Evolutionary conservation across 2,113 vertebrate genomes (phyloP).

Genomic region (Loxodonta africana): DNA sequence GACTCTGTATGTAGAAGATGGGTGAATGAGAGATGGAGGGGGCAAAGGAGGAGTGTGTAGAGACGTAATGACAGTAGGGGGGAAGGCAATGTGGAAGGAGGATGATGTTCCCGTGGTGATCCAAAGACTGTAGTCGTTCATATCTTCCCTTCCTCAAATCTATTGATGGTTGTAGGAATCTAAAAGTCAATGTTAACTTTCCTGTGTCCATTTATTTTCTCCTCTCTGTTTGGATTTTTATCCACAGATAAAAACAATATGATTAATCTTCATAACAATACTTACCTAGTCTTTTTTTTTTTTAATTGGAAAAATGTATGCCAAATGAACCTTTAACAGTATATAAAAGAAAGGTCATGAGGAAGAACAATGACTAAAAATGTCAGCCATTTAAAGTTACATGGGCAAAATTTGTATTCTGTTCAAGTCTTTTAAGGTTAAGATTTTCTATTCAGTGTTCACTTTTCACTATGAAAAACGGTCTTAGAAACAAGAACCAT

Average conservation of each 20-base stretch:
- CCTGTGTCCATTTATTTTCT: background rate
- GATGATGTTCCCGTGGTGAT: background rate
- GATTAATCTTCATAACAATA: background rate
- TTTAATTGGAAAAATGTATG: background rate
- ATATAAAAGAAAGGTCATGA: constrained; percentile 16
- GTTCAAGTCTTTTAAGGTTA: constrained; percentile 56
- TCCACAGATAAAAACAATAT: background rate
- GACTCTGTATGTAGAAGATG: background rate
- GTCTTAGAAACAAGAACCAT: constrained; percentile 50
- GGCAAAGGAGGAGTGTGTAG: background rate
- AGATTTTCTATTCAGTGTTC: constrained; percentile 46
- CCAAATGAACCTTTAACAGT: background rate
- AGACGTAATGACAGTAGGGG: background rate
- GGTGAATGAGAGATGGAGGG: background rate
- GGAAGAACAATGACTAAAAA: background rate
- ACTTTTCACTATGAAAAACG: constrained; percentile 61
- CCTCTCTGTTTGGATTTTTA: background rate
- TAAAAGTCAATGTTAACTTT: background rate
- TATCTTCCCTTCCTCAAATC: background rate
- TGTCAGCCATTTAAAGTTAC: constrained; percentile 3
- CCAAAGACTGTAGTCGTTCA: background rate
- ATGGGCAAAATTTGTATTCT: constrained; percentile 54
- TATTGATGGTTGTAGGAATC: background rate
- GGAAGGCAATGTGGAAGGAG: background rate
- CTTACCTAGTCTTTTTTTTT: background rate